Conservation (phyloP, 2,113 vertebrate genomes). For the Ellobius talpinus region DNA sequence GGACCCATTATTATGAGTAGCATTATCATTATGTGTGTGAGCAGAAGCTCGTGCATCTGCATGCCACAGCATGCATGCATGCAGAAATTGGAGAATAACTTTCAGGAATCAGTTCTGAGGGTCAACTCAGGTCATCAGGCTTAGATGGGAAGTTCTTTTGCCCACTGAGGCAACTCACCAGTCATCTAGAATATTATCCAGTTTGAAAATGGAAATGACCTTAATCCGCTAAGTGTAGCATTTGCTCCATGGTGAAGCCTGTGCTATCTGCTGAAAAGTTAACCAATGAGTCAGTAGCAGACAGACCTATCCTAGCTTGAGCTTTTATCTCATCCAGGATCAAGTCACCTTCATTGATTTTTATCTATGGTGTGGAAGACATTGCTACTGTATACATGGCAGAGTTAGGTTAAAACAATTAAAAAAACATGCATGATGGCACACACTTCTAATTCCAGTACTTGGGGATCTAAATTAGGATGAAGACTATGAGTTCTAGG, state of each 20-base stretch:
- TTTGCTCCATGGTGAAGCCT: background rate
- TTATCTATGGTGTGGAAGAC: background rate
- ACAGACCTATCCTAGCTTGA: background rate
- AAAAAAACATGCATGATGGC: background rate
- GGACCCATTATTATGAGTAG: background rate
- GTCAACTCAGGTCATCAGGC: background rate
- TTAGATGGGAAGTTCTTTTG: background rate
- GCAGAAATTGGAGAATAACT: background rate
- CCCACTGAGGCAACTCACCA: background rate
- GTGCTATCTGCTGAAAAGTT: background rate
- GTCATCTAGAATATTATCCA: background rate
- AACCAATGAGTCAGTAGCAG: background rate
- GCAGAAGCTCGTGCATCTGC: rapidly evolving
- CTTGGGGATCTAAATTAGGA: background rate
- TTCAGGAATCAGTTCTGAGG: no score
- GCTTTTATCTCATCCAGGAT: background rate
- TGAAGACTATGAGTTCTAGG: background rate
- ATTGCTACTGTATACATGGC: background rate
- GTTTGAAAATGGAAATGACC: background rate
- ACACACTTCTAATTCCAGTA: background rate
- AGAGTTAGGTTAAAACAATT: background rate
- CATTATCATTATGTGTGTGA: background rate
- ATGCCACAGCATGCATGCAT: background rate
- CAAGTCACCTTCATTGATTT: background rate
- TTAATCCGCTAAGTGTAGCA: background rate